phyloP scores from a whole-genome alignment of 1,140 invertebrate species.

The Bombus consobrinus region DNA sequence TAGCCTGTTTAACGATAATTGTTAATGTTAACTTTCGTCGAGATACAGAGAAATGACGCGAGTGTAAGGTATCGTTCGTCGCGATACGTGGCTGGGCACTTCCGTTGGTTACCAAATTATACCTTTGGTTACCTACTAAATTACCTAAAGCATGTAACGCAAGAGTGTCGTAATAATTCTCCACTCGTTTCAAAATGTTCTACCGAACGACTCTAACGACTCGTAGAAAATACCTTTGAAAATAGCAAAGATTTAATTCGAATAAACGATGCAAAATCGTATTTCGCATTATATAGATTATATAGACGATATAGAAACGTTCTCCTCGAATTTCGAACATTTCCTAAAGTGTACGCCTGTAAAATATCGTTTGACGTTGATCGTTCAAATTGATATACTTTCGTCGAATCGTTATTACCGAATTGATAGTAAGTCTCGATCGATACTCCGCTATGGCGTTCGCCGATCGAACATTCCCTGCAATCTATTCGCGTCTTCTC shows the following conservation, averaged over 20 bases:
- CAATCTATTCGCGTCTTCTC: neutral
- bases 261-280: neutral
- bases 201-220: neutral
- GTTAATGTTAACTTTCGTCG: neutral
- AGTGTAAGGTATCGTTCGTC: neutral
- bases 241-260: neutral
- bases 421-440: neutral
- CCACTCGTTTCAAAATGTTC: neutral
- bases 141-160: neutral
- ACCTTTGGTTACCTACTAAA: neutral
- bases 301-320: too few relatives aligned
- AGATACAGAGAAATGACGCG: neutral
- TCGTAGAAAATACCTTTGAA: neutral
- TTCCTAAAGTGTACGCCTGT: too few relatives aligned
- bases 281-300: accelerated
- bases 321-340: too few relatives aligned
- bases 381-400: too few relatives aligned
- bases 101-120: neutral
- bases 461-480: neutral
- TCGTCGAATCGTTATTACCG: too few relatives aligned
- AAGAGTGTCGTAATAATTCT: neutral
- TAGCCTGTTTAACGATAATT: neutral
- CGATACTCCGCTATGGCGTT: neutral
- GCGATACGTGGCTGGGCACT: neutral
- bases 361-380: neutral